Evolutionary conservation across 2,797 vertebrate species (phyloP).

Genomic region (Phaenicophaeus curvirostris): DNA sequence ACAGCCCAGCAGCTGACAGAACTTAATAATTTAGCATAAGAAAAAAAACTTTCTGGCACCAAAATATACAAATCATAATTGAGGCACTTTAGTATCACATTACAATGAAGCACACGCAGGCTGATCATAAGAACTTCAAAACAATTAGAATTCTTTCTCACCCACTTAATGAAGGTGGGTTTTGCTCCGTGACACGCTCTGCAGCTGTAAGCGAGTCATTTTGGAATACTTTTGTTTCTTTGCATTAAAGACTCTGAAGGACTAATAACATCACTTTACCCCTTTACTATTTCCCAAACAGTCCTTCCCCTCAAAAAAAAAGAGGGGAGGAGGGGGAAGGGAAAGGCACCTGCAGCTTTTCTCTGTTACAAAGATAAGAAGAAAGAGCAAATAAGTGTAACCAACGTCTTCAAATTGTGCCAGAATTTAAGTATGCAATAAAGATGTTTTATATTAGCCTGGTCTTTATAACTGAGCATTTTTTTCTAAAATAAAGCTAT

Average conservation of each 20-base stretch:
- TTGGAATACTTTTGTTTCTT: conserved; percentile 66
- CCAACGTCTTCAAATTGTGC: neutral
- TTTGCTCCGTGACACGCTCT: conserved; percentile 68
- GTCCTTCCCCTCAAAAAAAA: neutral
- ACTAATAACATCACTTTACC: conserved; percentile 37
- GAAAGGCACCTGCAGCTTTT: conserved; percentile 27
- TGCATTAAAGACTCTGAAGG: conserved; percentile 63
- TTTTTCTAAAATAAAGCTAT: neutral
- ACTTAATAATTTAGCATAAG: conserved; percentile 87
- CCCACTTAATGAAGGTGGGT: conserved; percentile 72
- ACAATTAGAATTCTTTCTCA: conserved; percentile 79
- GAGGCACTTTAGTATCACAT: conserved; percentile 72
- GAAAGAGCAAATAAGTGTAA: conserved; percentile 15
- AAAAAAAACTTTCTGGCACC: conserved; percentile 83
- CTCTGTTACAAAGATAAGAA: neutral
- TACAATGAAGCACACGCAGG: conserved; percentile 74
- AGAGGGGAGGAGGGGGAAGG: no score
- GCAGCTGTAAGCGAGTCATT: conserved; percentile 68
- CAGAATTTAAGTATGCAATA: neutral
- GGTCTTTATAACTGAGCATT: neutral
- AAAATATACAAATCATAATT: conserved; percentile 82
- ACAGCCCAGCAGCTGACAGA: conserved; percentile 90
- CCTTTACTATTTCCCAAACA: conserved; percentile 44
- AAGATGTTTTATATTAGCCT: neutral
- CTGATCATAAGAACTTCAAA: conserved; percentile 76